phyloP scores from a whole-genome alignment of 2,113 vertebrate genomes.

The Patagioenas fasciata region DNA sequence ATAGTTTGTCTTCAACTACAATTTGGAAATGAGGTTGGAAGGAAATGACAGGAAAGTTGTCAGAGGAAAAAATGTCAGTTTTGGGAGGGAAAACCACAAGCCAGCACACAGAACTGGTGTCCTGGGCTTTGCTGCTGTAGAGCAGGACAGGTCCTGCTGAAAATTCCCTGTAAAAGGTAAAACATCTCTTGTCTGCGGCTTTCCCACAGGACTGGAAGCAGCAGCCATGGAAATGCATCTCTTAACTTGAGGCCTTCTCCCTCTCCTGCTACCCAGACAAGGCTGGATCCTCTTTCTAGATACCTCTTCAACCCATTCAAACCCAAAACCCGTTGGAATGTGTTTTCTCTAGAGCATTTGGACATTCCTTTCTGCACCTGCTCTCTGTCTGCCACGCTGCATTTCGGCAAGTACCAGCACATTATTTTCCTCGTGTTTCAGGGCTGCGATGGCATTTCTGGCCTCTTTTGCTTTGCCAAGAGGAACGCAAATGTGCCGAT shows the following conservation, averaged over 20 bases:
- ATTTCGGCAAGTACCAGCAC: neutral
- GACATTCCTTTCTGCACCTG: neutral
- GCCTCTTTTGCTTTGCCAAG: neutral
- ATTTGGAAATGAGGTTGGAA: neutral
- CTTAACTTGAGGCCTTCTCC: neutral
- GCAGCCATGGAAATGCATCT: neutral
- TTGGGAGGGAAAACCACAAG: neutral
- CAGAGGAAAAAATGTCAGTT: neutral
- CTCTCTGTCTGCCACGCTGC: neutral
- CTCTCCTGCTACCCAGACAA: fast-evolving
- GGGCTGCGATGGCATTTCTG: neutral
- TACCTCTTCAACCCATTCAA: too few relatives aligned
- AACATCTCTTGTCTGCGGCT: neutral
- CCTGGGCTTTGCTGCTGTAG: fast-evolving
- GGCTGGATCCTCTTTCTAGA: neutral
- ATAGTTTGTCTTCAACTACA: neutral
- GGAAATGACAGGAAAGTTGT: neutral
- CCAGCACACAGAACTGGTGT: neutral
- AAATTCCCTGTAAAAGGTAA: neutral
- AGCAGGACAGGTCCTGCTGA: neutral
- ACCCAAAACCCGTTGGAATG: neutral
- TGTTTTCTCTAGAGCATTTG: neutral
- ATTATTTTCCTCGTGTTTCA: neutral
- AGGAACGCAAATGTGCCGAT: neutral
- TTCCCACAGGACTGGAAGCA: neutral